Conservation (phyloP, 2,888 invertebrate species). For the Mycogona germanica region DNA sequence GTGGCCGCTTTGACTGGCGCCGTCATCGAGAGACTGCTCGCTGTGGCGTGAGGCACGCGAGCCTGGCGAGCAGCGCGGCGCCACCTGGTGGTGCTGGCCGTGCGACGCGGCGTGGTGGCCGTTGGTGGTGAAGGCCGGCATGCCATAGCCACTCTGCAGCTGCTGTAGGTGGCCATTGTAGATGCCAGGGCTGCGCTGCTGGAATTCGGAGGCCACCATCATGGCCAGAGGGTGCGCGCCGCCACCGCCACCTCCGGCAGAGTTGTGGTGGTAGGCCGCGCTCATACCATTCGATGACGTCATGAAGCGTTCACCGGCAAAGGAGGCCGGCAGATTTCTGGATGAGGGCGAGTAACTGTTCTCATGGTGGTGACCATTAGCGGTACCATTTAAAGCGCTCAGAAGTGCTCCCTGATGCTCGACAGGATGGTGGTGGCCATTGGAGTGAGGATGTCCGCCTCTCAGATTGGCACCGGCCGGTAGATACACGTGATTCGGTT, state of each 20-base stretch:
- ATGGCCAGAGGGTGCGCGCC: background rate
- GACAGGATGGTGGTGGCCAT: background rate
- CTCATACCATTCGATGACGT: background rate
- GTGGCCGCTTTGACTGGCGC: conserved; percentile 12
- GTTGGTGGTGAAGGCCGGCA: conserved; percentile 29
- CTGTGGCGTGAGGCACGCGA: background rate
- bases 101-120: conserved; percentile 7
- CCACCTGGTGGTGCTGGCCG: background rate
- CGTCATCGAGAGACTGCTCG: background rate
- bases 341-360: conserved; percentile 18
- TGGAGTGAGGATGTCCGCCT: conserved; percentile 2
- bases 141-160: conserved; percentile 32
- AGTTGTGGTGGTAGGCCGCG: background rate
- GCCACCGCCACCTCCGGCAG: too few relatives aligned
- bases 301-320: background rate
- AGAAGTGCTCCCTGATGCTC: conserved; percentile 13
- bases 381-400: conserved; percentile 12
- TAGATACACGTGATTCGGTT: conserved; percentile 3
- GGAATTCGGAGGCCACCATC: background rate
- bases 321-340: background rate
- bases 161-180: background rate
- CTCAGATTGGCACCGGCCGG: background rate
- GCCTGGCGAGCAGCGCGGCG: conserved; percentile 1
- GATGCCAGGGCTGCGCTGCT: background rate
- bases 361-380: background rate